A percentile compares a stretch with the other conserved stretches of the same genome.
Conservation (phyloP, 1,140 invertebrate genomes). For the Fopius arisanus region DNA sequence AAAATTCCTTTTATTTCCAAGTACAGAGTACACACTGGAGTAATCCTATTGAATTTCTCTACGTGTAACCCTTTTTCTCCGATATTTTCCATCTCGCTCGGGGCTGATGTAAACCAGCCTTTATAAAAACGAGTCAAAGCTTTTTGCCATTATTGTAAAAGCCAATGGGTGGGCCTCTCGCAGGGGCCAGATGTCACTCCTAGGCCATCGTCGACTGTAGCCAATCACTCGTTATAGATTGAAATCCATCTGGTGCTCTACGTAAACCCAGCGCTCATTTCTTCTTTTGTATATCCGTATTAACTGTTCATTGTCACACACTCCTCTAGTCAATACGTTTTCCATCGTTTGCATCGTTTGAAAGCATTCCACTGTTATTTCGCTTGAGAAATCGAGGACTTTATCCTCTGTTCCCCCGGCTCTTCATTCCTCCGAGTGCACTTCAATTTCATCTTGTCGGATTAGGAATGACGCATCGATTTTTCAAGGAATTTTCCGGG, state of each 20-base stretch:
- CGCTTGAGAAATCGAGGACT: background rate
- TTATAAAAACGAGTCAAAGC: background rate
- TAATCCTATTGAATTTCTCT: too few relatives aligned
- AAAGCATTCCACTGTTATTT: background rate
- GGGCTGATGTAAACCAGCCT: too few relatives aligned
- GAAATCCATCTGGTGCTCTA: background rate
- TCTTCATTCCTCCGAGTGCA: background rate
- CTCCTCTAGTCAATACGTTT: background rate
- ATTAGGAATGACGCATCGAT: background rate
- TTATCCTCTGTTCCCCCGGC: background rate
- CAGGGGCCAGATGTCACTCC: conserved; percentile 1
- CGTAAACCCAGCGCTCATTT: background rate
- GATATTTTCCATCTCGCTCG: too few relatives aligned
- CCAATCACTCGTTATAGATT: background rate
- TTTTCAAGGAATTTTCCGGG: too few relatives aligned
- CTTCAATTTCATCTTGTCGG: background rate
- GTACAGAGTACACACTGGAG: too few relatives aligned
- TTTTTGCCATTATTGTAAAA: conserved; percentile 6
- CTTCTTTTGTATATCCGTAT: background rate
- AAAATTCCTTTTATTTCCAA: too few relatives aligned
- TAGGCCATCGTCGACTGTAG: background rate
- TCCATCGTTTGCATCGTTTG: background rate
- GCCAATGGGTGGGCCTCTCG: background rate
- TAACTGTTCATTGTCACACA: background rate
- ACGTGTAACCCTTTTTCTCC: too few relatives aligned